Conservation (phyloP, 2,888 invertebrate species). For the Helleia helle region DNA sequence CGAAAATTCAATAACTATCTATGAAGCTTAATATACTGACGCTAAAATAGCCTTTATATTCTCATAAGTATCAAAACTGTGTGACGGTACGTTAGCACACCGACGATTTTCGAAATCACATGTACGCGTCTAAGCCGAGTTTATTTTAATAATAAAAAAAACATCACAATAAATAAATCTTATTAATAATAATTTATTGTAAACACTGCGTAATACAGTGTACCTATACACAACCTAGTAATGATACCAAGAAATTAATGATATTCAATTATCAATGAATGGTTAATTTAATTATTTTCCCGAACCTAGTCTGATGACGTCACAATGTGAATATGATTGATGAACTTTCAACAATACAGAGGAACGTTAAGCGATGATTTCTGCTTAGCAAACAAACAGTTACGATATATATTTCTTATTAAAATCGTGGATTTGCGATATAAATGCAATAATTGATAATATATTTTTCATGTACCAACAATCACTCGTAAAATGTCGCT, state of each 20-base stretch:
- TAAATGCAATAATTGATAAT: slow-evolving; percentile 57
- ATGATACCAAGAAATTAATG: slow-evolving; percentile 25
- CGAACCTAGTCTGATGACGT: slow-evolving; percentile 15
- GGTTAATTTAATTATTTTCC: slow-evolving; percentile 14
- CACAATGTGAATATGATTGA: slow-evolving; percentile 20
- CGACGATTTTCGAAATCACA: background rate
- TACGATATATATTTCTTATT: slow-evolving; percentile 19
- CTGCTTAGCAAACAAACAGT: slow-evolving; percentile 28
- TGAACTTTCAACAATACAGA: slow-evolving; percentile 23
- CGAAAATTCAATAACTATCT: slow-evolving; percentile 4
- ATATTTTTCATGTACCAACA: slow-evolving; percentile 30
- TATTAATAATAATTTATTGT: slow-evolving; percentile 35
- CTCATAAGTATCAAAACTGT: slow-evolving; percentile 8
- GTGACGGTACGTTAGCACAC: background rate
- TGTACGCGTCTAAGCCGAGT: slow-evolving; percentile 13
- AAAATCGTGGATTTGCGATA: slow-evolving; percentile 45
- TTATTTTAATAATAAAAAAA: slow-evolving; percentile 31
- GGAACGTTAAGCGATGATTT: slow-evolving; percentile 28
- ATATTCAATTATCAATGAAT: slow-evolving; percentile 16
- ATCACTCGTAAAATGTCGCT: background rate
- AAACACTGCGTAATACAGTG: slow-evolving; percentile 32
- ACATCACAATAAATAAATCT: slow-evolving; percentile 59
- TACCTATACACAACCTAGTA: slow-evolving; percentile 48
- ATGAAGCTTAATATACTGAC: slow-evolving; percentile 1
- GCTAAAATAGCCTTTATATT: background rate